These are phyloP conservation scores for Paratrypauchen microcephalus DNA, from an alignment of 2,797 vertebrate genomes.

Conservation along the genomic window DNA sequence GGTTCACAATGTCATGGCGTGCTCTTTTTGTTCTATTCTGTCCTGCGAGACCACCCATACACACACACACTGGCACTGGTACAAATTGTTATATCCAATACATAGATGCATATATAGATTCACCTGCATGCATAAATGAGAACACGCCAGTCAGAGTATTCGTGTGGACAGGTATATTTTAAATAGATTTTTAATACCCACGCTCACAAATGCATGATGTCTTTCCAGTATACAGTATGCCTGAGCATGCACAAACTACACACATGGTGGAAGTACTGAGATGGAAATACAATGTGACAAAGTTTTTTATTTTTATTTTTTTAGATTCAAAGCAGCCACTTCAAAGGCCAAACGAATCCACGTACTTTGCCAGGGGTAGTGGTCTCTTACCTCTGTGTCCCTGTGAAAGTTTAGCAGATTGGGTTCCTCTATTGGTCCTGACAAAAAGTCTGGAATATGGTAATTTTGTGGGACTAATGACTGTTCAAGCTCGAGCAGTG, in stretches of 20 bases:
- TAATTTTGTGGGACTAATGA: not conserved
- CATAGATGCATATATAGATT: conserved; percentile 9
- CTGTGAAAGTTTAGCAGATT: conserved; percentile 17
- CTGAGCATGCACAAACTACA: conserved; percentile 6
- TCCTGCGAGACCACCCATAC: conserved; percentile 11
- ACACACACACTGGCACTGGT: not conserved
- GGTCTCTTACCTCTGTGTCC: conserved; percentile 9
- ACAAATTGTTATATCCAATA: not conserved
- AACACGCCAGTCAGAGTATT: conserved; percentile 1
- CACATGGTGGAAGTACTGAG: conserved; percentile 24
- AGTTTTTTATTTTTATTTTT: not conserved
- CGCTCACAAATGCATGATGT: conserved; percentile 9
- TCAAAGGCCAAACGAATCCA: conserved; percentile 30
- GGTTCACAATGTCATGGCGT: conserved; percentile 7
- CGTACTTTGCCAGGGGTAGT: conserved; percentile 13
- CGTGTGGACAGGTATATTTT: conserved; percentile 18
- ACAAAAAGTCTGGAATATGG: not conserved
- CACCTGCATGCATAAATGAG: conserved; percentile 5
- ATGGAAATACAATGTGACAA: conserved; percentile 31
- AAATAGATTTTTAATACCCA: conserved; percentile 1
- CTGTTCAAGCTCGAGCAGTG: not conserved
- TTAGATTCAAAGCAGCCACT: conserved; percentile 37
- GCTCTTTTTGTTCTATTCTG: conserved; percentile 7
- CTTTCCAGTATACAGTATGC: not conserved
- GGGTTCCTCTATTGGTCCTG: conserved; percentile 14